A percentile compares a stretch with the other conserved stretches of the same genome.
phyloP scores from a whole-genome alignment of 2,888 invertebrate species.

The Odontocerum albicorne region DNA sequence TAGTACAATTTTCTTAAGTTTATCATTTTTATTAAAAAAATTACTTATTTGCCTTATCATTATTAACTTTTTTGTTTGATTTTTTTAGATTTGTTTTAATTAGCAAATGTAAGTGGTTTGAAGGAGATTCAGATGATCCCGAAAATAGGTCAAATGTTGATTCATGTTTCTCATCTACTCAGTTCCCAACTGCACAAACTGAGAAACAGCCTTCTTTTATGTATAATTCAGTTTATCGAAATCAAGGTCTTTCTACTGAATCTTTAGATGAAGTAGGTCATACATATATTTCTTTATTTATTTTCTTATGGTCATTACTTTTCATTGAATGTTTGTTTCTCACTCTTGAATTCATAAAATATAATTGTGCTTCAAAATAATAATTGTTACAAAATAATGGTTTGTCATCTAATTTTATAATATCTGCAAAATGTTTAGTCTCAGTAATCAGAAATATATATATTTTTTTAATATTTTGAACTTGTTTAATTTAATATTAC shows the following conservation, averaged over 20 bases:
- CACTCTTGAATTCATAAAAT: neutral
- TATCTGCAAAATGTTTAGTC: too few relatives aligned
- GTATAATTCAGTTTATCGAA: slow-evolving; percentile 29
- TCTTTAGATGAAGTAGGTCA: slow-evolving; percentile 26
- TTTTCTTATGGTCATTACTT: neutral
- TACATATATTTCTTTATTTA: neutral
- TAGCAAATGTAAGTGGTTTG: slow-evolving; percentile 35
- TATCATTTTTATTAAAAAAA: too few relatives aligned
- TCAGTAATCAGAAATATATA: too few relatives aligned
- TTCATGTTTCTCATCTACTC: neutral
- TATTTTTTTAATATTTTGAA: too few relatives aligned
- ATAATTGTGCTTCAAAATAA: too few relatives aligned
- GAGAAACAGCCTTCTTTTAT: slow-evolving; percentile 25
- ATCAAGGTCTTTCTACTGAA: slow-evolving; percentile 14
- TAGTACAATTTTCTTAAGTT: too few relatives aligned
- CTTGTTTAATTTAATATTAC: too few relatives aligned
- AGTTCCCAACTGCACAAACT: neutral
- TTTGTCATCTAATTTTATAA: too few relatives aligned
- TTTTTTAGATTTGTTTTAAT: slow-evolving; percentile 29
- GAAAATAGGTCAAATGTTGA: neutral
- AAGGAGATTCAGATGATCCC: slow-evolving; percentile 13
- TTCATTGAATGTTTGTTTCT: neutral
- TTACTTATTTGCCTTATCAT: too few relatives aligned
- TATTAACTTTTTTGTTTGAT: neutral
- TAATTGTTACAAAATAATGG: too few relatives aligned